Evolutionary conservation across 2,888 invertebrate genomes (phyloP).

Genomic region (Pedicia rivosa): DNA sequence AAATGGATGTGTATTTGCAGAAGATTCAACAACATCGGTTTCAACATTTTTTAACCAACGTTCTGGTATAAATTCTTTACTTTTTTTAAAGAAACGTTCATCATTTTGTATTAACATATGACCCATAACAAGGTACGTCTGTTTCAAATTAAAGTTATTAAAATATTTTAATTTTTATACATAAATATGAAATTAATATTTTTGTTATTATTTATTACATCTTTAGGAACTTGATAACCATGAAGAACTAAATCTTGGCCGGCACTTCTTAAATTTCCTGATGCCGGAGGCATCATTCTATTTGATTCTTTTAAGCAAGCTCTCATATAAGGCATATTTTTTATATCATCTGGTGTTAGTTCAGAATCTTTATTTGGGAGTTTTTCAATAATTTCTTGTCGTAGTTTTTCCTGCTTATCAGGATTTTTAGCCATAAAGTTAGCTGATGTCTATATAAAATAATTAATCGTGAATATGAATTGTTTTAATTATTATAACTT

Average conservation of each 20-base stretch:
- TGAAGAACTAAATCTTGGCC: slow-evolving; percentile 38
- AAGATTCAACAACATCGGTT: not conserved
- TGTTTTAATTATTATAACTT: slow-evolving; percentile 20
- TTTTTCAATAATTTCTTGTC: slow-evolving; percentile 33
- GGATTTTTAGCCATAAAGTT: slow-evolving; percentile 43
- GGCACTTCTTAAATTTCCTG: slow-evolving; percentile 37
- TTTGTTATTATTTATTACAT: slow-evolving; percentile 11
- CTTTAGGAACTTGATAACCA: slow-evolving; percentile 45
- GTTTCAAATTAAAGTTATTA: no score
- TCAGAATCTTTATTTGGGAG: slow-evolving; percentile 22
- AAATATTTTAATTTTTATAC: no score
- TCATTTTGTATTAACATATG: no score
- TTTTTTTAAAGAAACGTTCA: slow-evolving; percentile 41
- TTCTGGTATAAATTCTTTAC: slow-evolving; percentile 47
- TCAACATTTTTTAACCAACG: slow-evolving; percentile 38
- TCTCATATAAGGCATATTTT: slow-evolving; percentile 40
- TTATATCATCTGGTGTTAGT: slow-evolving; percentile 27
- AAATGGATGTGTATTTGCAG: slow-evolving; percentile 3
- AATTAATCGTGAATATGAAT: no score
- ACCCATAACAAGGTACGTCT: no score
- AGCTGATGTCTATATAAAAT: no score
- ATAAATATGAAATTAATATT: no score
- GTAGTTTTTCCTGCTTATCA: slow-evolving; percentile 37
- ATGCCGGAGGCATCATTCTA: slow-evolving; percentile 42
- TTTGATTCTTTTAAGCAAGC: slow-evolving; percentile 58